These are phyloP conservation scores for Hemicentrotus pulcherrimus DNA, from an alignment of 35 echinoderm and acorn worm genomes.

Conservation along the genomic window DNA sequence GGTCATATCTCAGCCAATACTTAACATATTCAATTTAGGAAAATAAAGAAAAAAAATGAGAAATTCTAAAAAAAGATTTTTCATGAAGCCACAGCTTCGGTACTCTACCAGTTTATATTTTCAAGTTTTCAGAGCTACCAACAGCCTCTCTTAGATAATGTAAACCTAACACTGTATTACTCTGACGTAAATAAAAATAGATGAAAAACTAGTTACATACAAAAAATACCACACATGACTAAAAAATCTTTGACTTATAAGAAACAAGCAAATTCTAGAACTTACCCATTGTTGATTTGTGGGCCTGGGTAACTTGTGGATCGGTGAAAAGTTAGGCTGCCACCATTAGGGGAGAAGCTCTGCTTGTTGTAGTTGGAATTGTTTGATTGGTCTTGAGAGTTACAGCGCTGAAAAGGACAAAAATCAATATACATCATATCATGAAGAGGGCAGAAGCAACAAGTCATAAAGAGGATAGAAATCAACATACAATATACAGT, in stretches of 20 bases:
- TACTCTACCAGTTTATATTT: too few species aligned
- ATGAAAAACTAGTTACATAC: neutral
- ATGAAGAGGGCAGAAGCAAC: neutral
- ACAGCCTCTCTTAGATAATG: neutral
- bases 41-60: too few species aligned
- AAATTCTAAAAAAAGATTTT: too few species aligned
- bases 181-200: too few species aligned
- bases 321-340: constrained; percentile 27
- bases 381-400: constrained; percentile 26
- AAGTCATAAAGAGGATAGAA: neutral
- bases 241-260: neutral
- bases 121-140: neutral
- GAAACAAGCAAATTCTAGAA: neutral
- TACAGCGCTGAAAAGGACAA: neutral
- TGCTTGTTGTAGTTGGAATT: neutral
- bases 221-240: neutral
- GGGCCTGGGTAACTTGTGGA: constrained; percentile 32
- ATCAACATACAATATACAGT: neutral
- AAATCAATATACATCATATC: neutral
- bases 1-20: too few species aligned
- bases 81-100: too few species aligned
- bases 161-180: neutral
- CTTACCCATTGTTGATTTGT: constrained; percentile 31
- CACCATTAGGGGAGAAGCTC: constrained; percentile 9
- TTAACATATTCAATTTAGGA: too few species aligned